These are phyloP conservation scores for Electrona antarctica DNA, from an alignment of 2,113 vertebrate genomes.

Conservation along the genomic window DNA sequence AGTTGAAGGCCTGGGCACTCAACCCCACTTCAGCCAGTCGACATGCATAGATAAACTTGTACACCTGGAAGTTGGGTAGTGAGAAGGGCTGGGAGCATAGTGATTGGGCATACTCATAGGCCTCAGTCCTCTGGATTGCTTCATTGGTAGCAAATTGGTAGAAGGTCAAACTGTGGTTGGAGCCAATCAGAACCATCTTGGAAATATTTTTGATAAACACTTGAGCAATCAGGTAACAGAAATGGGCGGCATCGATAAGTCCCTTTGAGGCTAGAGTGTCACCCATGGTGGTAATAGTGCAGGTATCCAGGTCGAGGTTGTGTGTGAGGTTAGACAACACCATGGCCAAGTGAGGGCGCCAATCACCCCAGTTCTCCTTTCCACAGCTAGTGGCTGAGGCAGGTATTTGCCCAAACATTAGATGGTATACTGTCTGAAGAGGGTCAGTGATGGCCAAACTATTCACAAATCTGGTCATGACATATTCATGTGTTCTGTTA, in stretches of 20 bases:
- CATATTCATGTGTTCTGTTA: constrained; percentile 91
- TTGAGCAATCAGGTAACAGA: constrained; percentile 98
- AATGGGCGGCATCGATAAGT: constrained; percentile 93
- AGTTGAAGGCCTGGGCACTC: constrained; percentile 93
- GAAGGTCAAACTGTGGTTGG: constrained; percentile 93
- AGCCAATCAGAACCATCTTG: constrained; percentile 93
- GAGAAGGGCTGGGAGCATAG: constrained; percentile 85
- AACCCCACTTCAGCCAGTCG: constrained; percentile 92
- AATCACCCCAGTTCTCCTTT: constrained; percentile 98
- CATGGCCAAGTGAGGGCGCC: constrained; percentile 97
- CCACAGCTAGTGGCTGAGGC: constrained; percentile 95
- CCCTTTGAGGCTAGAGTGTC: constrained; percentile 97
- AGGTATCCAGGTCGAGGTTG: constrained; percentile 87
- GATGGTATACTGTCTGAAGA: constrained; percentile 96
- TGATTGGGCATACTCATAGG: constrained; percentile 94
- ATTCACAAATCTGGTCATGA: constrained; percentile 99
- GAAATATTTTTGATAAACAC: constrained; percentile 93
- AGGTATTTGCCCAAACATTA: constrained; percentile 98
- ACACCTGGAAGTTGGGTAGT: constrained; percentile 95
- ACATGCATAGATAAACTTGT: constrained; percentile 96
- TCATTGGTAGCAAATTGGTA: constrained; percentile 90
- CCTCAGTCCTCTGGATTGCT: constrained; percentile 95
- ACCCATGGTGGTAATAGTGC: constrained; percentile 95
- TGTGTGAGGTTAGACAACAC: constrained; percentile 94
- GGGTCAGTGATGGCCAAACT: constrained; percentile 98